Percentiles rank a stretch among this genome's conserved stretches.
Evolutionary conservation across 2,113 vertebrate species (phyloP).

Genomic region (Thryonomys swinderianus): DNA sequence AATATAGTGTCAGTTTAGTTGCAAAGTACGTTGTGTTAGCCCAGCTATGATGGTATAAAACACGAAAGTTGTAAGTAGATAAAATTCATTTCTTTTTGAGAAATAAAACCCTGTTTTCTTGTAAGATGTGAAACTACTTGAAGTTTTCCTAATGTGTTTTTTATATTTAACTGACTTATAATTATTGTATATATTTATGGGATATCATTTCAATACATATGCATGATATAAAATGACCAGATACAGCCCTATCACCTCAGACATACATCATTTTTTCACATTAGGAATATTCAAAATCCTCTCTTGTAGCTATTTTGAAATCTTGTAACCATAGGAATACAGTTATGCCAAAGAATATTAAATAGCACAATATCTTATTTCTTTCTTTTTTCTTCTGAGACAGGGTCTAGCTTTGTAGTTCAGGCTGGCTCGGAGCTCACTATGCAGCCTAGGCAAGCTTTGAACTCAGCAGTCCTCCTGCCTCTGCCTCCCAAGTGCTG

Average conservation of each 20-base stretch:
- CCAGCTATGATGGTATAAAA: constrained; percentile 58
- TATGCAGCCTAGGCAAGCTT: too few species aligned
- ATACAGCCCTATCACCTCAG: background rate
- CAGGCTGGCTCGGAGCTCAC: too few species aligned
- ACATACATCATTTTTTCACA: background rate
- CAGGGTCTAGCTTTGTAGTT: too few species aligned
- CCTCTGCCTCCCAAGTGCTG: too few species aligned
- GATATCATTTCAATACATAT: background rate
- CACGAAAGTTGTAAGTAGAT: constrained; percentile 66
- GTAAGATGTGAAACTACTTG: constrained; percentile 60
- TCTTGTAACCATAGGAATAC: background rate
- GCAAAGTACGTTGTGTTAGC: background rate
- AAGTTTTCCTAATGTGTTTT: background rate
- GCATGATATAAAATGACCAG: background rate
- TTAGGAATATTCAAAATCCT: background rate
- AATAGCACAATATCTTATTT: background rate
- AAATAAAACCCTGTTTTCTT: constrained; percentile 71
- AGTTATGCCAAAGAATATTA: too few species aligned
- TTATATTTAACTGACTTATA: background rate
- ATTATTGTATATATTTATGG: background rate
- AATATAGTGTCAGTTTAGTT: constrained; percentile 55
- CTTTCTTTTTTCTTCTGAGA: too few species aligned
- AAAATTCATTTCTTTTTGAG: constrained; percentile 69
- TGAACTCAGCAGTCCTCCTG: too few species aligned
- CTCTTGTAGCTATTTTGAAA: background rate